Evolutionary conservation across 2,888 invertebrate species (phyloP), one percentile per base, ranked within the genome.

Genomic region (Pachycephus smyrnensis): DNA sequence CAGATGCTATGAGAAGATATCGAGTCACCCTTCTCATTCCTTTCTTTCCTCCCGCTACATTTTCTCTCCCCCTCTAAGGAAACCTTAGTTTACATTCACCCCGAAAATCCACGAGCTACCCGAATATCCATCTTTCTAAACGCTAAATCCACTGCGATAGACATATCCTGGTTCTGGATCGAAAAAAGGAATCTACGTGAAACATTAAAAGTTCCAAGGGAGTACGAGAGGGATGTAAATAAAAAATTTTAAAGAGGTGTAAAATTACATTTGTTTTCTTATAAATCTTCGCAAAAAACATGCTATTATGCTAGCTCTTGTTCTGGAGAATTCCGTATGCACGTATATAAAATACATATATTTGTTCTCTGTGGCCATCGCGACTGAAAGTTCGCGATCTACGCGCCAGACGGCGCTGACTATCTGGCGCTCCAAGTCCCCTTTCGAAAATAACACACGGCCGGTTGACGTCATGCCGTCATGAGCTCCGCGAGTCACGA

Each of bases 391-490:
- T 71, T 71, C 31, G 11, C 71, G 82, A 80, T 84, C 80, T 81
- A 82, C 78, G 82, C 84, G 77, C 73, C 35, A 81, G 80, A 73
- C 77, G 84, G 77, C 85, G 87, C 81, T 73, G 80, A 23, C 55
- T 55, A 55, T 23, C 55, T 76, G 73, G 79, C 82, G 80, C 77
- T 55, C 85, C 88, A 87, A 89, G 89, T 89, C 90, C 88, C 88
- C 90, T 91, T 91, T 91, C 90, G 89, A 91, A 91, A 91, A 91
- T 90, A 91, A 91, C 90, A 90, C 90, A 88, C 89, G 88, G 88
- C 85, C 86, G 90, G 89, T 87, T 91, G 90, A 91, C 91, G 91
- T 91, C 91, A 91, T 89, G 87, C 88, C 85, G 85, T 87, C 85
- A 87, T 84, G 85, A 84, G 71, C 71, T 71, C 31, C 32, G 32